These are phyloP conservation scores for Cryptus viduatorius DNA, from an alignment of 2,888 invertebrate genomes.

Conservation along the genomic window DNA sequence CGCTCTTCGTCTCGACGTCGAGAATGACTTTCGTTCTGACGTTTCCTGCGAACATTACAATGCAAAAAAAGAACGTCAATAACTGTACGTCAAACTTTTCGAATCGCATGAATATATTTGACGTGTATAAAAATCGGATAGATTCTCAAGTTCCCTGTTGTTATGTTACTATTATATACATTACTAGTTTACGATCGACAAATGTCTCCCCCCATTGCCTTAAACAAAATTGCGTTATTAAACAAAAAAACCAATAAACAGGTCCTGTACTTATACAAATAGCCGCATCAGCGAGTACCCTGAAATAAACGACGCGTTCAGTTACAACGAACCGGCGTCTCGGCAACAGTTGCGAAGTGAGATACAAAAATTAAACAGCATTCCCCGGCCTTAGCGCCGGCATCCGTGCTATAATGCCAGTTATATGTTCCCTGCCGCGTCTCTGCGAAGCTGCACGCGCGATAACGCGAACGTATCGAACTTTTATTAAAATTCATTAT, in stretches of 20 bases:
- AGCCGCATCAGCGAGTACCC: constrained; percentile 51
- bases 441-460: constrained; percentile 70
- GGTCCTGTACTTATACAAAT: neutral
- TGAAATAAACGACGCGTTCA: constrained; percentile 67
- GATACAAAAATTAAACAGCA: constrained; percentile 75
- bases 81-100: constrained; percentile 44
- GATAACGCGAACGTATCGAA: constrained; percentile 64
- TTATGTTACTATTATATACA: too few species aligned
- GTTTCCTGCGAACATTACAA: constrained; percentile 87
- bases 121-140: neutral
- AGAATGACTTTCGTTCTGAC: constrained; percentile 94
- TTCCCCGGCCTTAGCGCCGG: constrained; percentile 72
- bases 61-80: constrained; percentile 36
- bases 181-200: neutral
- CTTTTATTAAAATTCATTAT: constrained; percentile 10
- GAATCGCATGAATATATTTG: constrained; percentile 37
- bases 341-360: constrained; percentile 40
- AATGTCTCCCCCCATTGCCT: too few species aligned
- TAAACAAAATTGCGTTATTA: neutral
- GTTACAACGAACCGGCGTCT: constrained; percentile 70
- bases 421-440: constrained; percentile 70
- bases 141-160: neutral
- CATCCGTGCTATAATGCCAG: constrained; percentile 55
- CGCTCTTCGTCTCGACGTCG: constrained; percentile 94
- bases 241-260: constrained; percentile 22